Conservation (phyloP, 2,113 vertebrate genomes). For the Microtus richardsoni region DNA sequence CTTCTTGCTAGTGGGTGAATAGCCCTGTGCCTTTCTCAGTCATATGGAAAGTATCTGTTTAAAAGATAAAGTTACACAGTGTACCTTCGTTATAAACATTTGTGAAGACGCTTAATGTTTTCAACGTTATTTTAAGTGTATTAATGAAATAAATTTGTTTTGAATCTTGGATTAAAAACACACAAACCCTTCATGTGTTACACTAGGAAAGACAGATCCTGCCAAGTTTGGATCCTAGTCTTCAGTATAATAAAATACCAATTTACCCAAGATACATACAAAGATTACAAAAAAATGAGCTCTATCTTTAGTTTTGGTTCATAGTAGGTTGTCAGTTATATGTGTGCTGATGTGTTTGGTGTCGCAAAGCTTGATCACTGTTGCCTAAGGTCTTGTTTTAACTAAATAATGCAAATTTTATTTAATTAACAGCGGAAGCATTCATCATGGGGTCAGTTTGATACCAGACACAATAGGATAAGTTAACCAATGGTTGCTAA, state of each 20-base stretch:
- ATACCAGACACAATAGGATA: slow-evolving; percentile 50
- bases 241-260: slow-evolving; percentile 27
- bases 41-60: background rate
- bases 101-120: slow-evolving; percentile 22
- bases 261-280: background rate
- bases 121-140: background rate
- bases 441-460: slow-evolving; percentile 24
- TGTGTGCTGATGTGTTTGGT: slow-evolving; percentile 40
- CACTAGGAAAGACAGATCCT: background rate
- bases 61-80: background rate
- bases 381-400: slow-evolving; percentile 41
- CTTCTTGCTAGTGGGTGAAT: background rate
- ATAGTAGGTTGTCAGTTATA: background rate
- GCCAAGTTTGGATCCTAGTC: background rate
- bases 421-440: slow-evolving; percentile 45
- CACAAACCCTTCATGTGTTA: slow-evolving; percentile 11
- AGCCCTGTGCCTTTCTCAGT: background rate
- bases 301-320: background rate
- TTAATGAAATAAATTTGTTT: slow-evolving; percentile 45
- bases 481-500: background rate
- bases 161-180: slow-evolving; percentile 5
- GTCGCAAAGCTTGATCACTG: background rate
- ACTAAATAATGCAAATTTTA: slow-evolving; percentile 25
- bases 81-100: slow-evolving; percentile 2
- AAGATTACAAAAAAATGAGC: background rate